These are phyloP conservation scores for Liolophura sinensis DNA, from an alignment of 1,140 invertebrate species.

Conservation along the genomic window DNA sequence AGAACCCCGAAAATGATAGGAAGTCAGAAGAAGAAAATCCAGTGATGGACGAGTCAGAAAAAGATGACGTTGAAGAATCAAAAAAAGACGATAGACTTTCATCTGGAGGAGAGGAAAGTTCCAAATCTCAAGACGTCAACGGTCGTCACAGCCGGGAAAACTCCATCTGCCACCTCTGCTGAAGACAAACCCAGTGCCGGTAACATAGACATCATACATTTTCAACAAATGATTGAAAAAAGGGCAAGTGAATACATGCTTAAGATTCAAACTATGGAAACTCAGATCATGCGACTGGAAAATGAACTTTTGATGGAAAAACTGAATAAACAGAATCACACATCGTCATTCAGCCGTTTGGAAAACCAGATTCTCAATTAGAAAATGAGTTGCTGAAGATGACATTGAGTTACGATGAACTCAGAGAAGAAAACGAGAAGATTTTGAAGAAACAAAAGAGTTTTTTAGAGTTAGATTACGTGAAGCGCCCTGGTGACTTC, in stretches of 20 bases:
- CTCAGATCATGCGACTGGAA: conserved; percentile 43
- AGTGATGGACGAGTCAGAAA: conserved; percentile 7
- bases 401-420: conserved; percentile 36
- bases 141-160: no score
- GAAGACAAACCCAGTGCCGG: no score
- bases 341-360: conserved; percentile 33
- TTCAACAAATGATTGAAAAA: conserved; percentile 26
- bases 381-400: conserved; percentile 49
- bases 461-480: conserved; percentile 35
- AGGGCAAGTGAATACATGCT: conserved; percentile 31
- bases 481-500: background rate
- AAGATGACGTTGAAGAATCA: background rate
- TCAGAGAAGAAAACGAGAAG: conserved; percentile 33
- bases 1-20: background rate
- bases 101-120: no score
- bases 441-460: conserved; percentile 33
- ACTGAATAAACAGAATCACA: conserved; percentile 40
- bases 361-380: conserved; percentile 49
- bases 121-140: no score
- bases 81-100: background rate
- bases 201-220: no score
- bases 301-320: conserved; percentile 42
- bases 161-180: no score
- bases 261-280: conserved; percentile 41
- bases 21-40: conserved; percentile 4